phyloP scores from a whole-genome alignment of 2,888 invertebrate genomes.

The Leucophenga montana region DNA sequence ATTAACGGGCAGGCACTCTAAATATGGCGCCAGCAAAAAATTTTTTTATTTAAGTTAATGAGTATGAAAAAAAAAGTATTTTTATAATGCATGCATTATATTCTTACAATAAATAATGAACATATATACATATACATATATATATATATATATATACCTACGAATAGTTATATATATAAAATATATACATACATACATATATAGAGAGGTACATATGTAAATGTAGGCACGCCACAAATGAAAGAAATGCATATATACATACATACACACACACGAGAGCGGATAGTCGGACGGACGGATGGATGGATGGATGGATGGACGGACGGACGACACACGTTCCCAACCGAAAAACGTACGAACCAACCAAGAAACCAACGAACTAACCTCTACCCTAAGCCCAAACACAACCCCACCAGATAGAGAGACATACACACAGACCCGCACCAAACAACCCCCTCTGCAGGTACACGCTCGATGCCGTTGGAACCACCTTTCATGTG shows the following conservation, averaged over 20 bases:
- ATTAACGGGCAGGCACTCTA: conserved; percentile 44
- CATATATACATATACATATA: conserved; percentile 46
- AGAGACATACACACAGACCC: conserved; percentile 25
- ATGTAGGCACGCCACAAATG: conserved; percentile 51
- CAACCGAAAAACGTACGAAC: conserved; percentile 15
- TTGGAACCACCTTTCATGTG: conserved; percentile 12
- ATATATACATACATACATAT: conserved; percentile 28
- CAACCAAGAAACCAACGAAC: conserved; percentile 20
- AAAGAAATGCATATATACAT: conserved; percentile 31
- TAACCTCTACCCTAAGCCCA: conserved; percentile 33
- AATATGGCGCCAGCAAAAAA: conserved; percentile 45
- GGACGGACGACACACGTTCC: conserved; percentile 13
- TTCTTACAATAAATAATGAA: conserved; percentile 63
- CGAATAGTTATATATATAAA: conserved; percentile 12
- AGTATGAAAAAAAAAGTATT: conserved; percentile 59
- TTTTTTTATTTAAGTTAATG: conserved; percentile 62
- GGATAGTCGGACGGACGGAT: conserved; percentile 34
- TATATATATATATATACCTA: conserved; percentile 43
- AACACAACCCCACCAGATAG: conserved; percentile 28
- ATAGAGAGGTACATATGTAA: conserved; percentile 58
- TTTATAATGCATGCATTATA: conserved; percentile 73
- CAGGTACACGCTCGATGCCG: neutral
- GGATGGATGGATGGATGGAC: conserved; percentile 38
- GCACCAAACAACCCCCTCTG: conserved; percentile 9
- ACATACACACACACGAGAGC: conserved; percentile 34